A percentile compares a stretch with the other conserved stretches of the same genome.
Evolutionary conservation across 2,888 invertebrate genomes (phyloP).

Genomic region (Brachypalpus laphriformis): DNA sequence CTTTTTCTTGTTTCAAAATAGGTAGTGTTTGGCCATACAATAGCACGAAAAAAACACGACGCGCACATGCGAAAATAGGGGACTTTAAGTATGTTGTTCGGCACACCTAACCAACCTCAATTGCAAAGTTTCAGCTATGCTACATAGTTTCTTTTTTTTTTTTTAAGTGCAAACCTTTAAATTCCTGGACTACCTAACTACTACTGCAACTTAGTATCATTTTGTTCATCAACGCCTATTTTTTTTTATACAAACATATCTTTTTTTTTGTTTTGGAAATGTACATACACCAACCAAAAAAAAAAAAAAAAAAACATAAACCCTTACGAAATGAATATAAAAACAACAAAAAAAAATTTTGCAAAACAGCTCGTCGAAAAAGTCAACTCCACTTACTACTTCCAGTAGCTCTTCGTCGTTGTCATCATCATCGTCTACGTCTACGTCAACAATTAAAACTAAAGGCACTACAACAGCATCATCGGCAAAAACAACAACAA

Average conservation of each 20-base stretch:
- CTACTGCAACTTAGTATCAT: conserved; percentile 25
- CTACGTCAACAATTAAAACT: conserved; percentile 47
- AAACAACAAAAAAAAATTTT: conserved; percentile 33
- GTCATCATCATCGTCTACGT: conserved; percentile 64
- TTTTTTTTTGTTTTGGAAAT: conserved; percentile 41
- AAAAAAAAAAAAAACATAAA: conserved; percentile 11
- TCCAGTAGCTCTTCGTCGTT: conserved; percentile 63
- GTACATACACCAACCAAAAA: conserved; percentile 32
- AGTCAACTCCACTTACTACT: conserved; percentile 64
- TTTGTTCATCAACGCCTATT: conserved; percentile 55
- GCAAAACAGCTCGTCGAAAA: conserved; percentile 61
- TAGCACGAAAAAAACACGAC: too few species aligned
- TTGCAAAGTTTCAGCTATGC: too few species aligned
- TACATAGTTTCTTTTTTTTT: too few species aligned
- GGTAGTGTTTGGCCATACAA: too few species aligned
- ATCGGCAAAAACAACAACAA: conserved; percentile 14
- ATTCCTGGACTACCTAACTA: too few species aligned
- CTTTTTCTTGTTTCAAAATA: too few species aligned
- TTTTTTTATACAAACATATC: not conserved
- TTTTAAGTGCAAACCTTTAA: too few species aligned
- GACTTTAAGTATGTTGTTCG: too few species aligned
- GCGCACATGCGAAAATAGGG: too few species aligned
- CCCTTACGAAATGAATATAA: conserved; percentile 10
- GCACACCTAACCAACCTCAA: too few species aligned
- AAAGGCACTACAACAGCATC: conserved; percentile 34